phyloP scores from a whole-genome alignment of 2,888 invertebrate genomes.

The Xiphydria camelus region DNA sequence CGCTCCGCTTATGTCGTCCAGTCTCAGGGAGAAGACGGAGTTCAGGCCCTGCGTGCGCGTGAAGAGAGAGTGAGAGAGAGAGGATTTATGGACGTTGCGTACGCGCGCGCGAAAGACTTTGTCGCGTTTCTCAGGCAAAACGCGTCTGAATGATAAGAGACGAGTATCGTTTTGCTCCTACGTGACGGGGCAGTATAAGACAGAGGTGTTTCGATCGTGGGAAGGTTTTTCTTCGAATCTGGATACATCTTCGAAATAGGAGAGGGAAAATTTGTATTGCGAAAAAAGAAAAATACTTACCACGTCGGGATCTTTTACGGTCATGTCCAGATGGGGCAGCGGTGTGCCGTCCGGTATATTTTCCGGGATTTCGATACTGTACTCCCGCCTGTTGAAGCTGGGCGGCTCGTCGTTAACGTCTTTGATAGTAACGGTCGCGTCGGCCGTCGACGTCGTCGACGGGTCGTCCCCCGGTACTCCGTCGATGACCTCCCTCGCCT shows the following conservation, averaged over 20 bases:
- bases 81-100: too few relatives aligned
- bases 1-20: constrained; percentile 79
- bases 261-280: background rate
- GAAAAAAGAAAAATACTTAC: constrained; percentile 59
- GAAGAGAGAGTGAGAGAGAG: too few relatives aligned
- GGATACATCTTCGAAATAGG: too few relatives aligned
- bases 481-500: constrained; percentile 80
- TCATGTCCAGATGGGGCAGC: constrained; percentile 80
- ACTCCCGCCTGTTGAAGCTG: constrained; percentile 79
- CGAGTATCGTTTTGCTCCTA: too few relatives aligned
- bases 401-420: constrained; percentile 92
- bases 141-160: too few relatives aligned
- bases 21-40: constrained; percentile 77
- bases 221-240: too few relatives aligned
- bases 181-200: too few relatives aligned
- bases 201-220: too few relatives aligned
- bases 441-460: constrained; percentile 70
- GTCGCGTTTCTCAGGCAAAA: background rate
- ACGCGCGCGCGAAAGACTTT: background rate
- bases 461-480: constrained; percentile 71
- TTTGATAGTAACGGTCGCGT: constrained; percentile 80
- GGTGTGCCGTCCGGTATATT: constrained; percentile 81
- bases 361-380: constrained; percentile 79
- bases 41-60: constrained; percentile 83
- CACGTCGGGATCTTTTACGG: constrained; percentile 83